phyloP scores from a whole-genome alignment of 2,888 invertebrate species.

The Coremacera marginata region DNA sequence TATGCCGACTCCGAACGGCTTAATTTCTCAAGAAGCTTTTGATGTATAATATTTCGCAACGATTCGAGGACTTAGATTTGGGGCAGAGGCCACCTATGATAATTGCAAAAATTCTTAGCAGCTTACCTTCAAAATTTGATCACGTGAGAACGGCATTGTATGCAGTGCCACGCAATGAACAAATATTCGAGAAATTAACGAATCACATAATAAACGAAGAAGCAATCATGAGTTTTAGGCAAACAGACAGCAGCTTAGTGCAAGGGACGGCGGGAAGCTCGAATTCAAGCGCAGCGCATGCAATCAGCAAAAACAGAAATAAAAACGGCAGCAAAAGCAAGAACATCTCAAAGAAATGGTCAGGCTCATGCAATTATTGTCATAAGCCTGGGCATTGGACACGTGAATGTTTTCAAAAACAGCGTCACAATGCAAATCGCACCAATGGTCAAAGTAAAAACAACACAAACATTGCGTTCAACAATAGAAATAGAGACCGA shows the following conservation, averaged over 20 bases:
- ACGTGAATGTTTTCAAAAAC: constrained; percentile 27
- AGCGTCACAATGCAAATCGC: constrained; percentile 15
- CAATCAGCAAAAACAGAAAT: constrained; percentile 22
- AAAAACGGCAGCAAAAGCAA: constrained; percentile 6
- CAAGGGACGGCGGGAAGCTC: not conserved
- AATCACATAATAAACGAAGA: constrained; percentile 43
- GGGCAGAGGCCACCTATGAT: constrained; percentile 37
- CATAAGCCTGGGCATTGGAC: constrained; percentile 33
- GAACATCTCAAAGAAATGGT: constrained; percentile 13
- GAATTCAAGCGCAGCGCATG: constrained; percentile 3
- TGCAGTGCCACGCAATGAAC: constrained; percentile 40
- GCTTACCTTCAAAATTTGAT: constrained; percentile 32
- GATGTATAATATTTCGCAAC: too few species aligned
- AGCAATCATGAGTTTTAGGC: constrained; percentile 33
- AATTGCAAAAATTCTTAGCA: constrained; percentile 40
- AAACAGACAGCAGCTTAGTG: not conserved
- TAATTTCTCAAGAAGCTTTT: too few species aligned
- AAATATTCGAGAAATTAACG: constrained; percentile 40
- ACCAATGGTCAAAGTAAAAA: not conserved
- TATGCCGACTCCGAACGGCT: too few species aligned
- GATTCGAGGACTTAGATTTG: constrained; percentile 38
- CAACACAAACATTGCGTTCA: too few species aligned
- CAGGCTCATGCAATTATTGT: constrained; percentile 41
- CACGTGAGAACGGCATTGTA: constrained; percentile 42
- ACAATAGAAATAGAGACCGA: constrained; percentile 1